A percentile compares a stretch with the other conserved stretches of the same genome.
phyloP scores from a whole-genome alignment of 2,113 vertebrate genomes.

The Varanus komodoensis region DNA sequence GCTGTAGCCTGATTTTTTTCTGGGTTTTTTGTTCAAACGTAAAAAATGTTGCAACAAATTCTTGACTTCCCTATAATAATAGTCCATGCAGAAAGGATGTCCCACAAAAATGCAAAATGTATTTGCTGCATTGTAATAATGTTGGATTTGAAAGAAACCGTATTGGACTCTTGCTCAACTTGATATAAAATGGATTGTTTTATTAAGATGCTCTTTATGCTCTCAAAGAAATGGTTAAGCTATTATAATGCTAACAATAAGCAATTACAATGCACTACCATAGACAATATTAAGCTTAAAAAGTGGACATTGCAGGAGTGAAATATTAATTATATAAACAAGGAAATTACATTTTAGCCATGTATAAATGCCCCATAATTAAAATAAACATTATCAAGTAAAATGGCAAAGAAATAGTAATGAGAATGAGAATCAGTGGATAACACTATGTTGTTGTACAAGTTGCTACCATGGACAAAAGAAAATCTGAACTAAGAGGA shows the following conservation, averaged over 20 bases:
- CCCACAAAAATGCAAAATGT: conserved; percentile 58
- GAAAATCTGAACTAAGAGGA: conserved; percentile 50
- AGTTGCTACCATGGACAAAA: conserved; percentile 66
- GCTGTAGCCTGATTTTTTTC: too few relatives aligned
- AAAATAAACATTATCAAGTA: conserved; percentile 69
- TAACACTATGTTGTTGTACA: conserved; percentile 60
- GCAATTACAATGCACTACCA: conserved; percentile 44
- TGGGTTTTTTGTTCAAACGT: conserved; percentile 47
- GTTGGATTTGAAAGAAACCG: conserved; percentile 65
- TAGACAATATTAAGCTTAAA: conserved; percentile 59
- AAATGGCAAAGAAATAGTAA: conserved; percentile 64
- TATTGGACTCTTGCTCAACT: conserved; percentile 67
- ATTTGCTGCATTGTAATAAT: conserved; percentile 68
- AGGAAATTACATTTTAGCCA: conserved; percentile 64
- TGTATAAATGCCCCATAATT: conserved; percentile 65
- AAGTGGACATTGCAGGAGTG: conserved; percentile 36
- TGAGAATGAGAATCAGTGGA: conserved; percentile 47
- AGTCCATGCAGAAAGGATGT: conserved; percentile 44
- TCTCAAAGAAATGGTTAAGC: conserved; percentile 65
- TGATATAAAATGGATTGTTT: conserved; percentile 61
- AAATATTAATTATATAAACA: conserved; percentile 64
- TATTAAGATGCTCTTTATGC: conserved; percentile 65
- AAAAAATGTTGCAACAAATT: conserved; percentile 49
- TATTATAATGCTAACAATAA: conserved; percentile 67
- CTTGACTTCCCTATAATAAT: conserved; percentile 59